Evolutionary conservation across 2,888 invertebrate species (phyloP), one percentile per base, ranked within the genome.

Genomic region (Torymus auratus): DNA sequence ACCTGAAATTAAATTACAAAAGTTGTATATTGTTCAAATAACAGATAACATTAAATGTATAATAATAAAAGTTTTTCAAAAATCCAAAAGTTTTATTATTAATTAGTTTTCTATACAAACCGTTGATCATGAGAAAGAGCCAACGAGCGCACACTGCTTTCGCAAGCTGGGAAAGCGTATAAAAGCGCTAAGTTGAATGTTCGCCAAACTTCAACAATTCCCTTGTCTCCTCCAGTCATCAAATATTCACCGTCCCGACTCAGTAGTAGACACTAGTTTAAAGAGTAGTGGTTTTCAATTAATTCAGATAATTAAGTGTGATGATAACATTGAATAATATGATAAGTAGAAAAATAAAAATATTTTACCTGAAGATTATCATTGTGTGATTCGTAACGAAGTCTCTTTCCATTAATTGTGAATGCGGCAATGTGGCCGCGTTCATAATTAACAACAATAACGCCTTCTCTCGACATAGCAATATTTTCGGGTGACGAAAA

Each of bases 181-280:
- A 99, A 94, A 86, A 98, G 95, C 86, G 98, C 97, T 86, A 99
- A 94, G 89, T 98, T 99, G 92, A 98, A 98, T 77, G 99, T 97
- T 90, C 99, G 94, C 98, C 99, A 98, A 84, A 99, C 98, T 92
- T 99, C 98, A 85, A 99, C 99, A 86, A 98, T 96, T 84, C 99
- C 99, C 89, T 96, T 96, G 90, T 98, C 98, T 15, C 99, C 99
- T 84, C 98, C 99, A 86, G 98, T 96, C 94, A 99, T 97, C 91
- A 99, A 93, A 92, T 99, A 99, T 93, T 99, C 99, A 84, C 99
- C 99, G 92, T 99, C 99, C 79, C 99, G 95, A 85, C 98, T 99
- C 90, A 99, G 92, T 88, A 96, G 93, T 93, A 97, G 94, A 92
- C 97, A 97, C 97, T 97, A 91, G 7, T 7, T 7, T 7, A 41